Conservation (phyloP, 2,797 vertebrate species). For the Tamandua tetradactyla region DNA sequence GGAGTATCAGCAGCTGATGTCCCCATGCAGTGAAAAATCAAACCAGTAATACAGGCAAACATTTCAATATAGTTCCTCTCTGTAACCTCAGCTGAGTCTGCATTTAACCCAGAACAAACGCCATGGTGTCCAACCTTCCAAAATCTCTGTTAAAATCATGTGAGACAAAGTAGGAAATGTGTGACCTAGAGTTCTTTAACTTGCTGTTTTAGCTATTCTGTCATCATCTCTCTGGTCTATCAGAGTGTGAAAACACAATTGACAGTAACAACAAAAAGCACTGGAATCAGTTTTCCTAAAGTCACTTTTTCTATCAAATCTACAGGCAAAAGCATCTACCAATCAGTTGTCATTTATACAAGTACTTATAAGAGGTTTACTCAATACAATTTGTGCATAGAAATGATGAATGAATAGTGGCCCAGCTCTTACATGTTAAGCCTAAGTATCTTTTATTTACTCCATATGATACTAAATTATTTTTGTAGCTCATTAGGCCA, state of each 20-base stretch:
- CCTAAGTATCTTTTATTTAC: not conserved
- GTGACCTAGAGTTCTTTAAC: not conserved
- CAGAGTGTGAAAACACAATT: not conserved
- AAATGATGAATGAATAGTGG: not conserved
- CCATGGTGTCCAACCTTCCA: not conserved
- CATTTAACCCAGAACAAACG: not conserved
- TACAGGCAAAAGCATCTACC: not conserved
- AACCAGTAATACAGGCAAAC: not conserved
- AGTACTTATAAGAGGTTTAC: not conserved
- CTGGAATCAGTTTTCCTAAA: not conserved
- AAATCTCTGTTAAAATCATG: not conserved
- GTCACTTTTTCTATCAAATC: not conserved
- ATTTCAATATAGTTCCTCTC: not conserved
- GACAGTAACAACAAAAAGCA: not conserved
- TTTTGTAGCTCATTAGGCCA: not conserved
- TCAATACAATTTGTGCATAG: not conserved
- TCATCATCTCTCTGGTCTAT: not conserved
- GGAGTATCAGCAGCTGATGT: slow-evolving; percentile 16
- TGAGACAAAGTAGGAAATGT: not conserved
- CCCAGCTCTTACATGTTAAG: not conserved
- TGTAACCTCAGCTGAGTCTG: not conserved
- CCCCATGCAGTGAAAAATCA: slow-evolving; percentile 44
- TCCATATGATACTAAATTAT: not conserved
- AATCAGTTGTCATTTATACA: not conserved
- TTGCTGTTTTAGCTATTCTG: not conserved